Evolutionary conservation across 35 echinoderm and acorn worm species (phyloP).

Genomic region (Anneissia japonica): DNA sequence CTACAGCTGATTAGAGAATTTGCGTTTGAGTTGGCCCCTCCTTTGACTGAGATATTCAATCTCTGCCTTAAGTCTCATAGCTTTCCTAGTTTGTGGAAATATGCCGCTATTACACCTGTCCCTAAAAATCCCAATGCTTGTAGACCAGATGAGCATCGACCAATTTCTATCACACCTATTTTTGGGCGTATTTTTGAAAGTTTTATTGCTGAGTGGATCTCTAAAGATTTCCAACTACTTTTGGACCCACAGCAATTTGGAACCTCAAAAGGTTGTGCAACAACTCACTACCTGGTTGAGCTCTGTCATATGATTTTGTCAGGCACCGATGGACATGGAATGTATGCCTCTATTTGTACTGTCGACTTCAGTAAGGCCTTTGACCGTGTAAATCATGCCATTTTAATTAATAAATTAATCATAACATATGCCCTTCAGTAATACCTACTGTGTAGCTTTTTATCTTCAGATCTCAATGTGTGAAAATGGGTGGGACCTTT

Average conservation of each 20-base stretch:
- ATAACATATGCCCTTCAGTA: background rate
- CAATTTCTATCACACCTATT: conserved; percentile 25
- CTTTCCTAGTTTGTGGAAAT: background rate
- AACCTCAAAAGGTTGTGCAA: conserved; percentile 8
- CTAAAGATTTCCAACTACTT: background rate
- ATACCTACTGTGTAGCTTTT: conserved; percentile 36
- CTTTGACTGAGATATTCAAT: too few species aligned
- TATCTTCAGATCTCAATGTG: conserved; percentile 7
- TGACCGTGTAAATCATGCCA: conserved; percentile 24
- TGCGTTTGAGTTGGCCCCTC: too few species aligned
- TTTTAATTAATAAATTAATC: conserved; percentile 19
- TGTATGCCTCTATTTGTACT: background rate
- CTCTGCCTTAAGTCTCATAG: background rate
- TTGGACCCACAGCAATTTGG: conserved; percentile 27
- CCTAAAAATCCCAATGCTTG: too few species aligned
- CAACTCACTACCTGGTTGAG: conserved; percentile 35
- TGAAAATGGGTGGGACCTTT: too few species aligned
- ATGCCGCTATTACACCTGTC: too few species aligned
- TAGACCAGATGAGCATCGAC: too few species aligned
- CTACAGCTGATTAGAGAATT: too few species aligned
- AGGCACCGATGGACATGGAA: conserved; percentile 13
- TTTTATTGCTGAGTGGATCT: conserved; percentile 33
- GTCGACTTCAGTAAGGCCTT: conserved; percentile 32
- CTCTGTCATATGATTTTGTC: background rate
- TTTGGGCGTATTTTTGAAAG: conserved; percentile 8